These are phyloP conservation scores for Tetrax tetrax DNA, from an alignment of 2,113 vertebrate species.

Conservation along the genomic window DNA sequence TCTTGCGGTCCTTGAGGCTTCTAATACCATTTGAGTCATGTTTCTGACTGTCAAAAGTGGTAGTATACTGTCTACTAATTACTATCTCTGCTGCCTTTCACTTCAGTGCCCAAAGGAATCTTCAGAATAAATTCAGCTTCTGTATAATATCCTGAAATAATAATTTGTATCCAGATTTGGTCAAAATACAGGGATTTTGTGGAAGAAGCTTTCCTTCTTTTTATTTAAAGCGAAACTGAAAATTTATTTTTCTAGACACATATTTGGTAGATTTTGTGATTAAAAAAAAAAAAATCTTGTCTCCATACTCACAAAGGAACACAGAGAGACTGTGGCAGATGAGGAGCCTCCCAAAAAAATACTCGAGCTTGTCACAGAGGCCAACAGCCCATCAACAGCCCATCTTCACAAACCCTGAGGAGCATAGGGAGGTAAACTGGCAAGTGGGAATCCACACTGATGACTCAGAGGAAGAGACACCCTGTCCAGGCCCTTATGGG, in stretches of 20 bases:
- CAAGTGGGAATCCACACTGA: not conserved
- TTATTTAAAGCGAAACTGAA: not conserved
- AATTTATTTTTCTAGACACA: not conserved
- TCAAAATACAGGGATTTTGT: not conserved
- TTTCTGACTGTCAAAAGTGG: not conserved
- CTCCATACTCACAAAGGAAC: not conserved
- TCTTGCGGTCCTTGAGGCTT: not conserved
- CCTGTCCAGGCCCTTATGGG: accelerated
- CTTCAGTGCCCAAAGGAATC: not conserved
- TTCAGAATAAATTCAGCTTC: not conserved
- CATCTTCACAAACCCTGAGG: not conserved
- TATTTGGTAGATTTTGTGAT: not conserved
- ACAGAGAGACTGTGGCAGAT: not conserved
- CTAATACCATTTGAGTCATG: not conserved
- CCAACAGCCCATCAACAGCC: not conserved
- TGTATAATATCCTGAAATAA: not conserved
- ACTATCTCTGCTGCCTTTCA: not conserved
- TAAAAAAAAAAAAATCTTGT: not conserved
- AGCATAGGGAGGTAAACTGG: not conserved
- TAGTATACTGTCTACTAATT: not conserved
- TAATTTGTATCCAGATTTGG: not conserved
- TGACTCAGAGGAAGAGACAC: not conserved
- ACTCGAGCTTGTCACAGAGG: not conserved
- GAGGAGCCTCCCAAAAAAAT: accelerated
- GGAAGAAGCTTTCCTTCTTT: not conserved